Conservation (phyloP, 2,113 vertebrate species). For the Monarcha castaneiventris region DNA sequence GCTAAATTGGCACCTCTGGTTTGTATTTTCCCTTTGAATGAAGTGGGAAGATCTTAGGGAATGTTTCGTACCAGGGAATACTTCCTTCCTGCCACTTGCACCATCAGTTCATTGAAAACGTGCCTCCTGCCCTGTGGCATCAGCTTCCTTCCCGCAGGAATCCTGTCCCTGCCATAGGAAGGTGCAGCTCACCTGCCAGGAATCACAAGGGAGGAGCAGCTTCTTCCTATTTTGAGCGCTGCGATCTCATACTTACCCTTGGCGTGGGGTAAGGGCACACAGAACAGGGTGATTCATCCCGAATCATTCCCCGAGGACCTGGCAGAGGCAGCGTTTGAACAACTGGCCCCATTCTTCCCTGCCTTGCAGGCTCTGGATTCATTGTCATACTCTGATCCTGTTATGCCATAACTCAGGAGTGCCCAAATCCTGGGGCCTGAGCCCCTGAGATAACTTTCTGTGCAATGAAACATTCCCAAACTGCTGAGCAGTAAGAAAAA, state of each 20-base stretch:
- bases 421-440: neutral
- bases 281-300: slow-evolving; percentile 12
- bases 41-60: neutral
- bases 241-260: neutral
- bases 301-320: neutral
- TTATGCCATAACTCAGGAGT: neutral
- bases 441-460: neutral
- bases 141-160: neutral
- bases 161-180: neutral
- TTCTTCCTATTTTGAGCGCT: neutral
- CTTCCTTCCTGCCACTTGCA: neutral
- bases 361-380: neutral
- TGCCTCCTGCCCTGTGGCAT: neutral
- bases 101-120: neutral
- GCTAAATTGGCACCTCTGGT: neutral
- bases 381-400: neutral
- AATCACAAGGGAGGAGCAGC: neutral
- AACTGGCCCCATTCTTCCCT: neutral
- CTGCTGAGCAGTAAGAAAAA: neutral
- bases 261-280: neutral
- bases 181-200: neutral
- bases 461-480: neutral
- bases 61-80: neutral
- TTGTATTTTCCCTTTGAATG: neutral
- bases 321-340: neutral